phyloP scores from a whole-genome alignment of 1,140 invertebrate genomes.

The Asbolus verrucosus region DNA sequence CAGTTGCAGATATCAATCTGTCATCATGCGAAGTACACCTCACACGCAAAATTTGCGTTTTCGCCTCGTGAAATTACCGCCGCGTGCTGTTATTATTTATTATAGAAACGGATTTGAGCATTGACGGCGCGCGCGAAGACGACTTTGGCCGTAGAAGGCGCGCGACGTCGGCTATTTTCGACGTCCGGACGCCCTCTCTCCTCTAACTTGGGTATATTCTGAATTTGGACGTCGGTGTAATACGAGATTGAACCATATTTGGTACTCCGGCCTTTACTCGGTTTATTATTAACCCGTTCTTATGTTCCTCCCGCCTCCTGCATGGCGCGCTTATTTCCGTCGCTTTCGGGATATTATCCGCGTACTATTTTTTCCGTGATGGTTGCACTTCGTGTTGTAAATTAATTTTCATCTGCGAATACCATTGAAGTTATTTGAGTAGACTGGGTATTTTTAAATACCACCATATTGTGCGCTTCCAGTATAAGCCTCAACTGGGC shows the following conservation, averaged over 20 bases:
- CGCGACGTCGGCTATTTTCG: conserved; percentile 61
- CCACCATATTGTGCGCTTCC: no score
- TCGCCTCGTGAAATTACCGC: not conserved
- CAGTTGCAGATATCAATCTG: not conserved
- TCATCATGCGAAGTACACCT: conserved; percentile 1
- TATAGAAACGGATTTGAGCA: conserved; percentile 45
- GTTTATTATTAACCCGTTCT: conserved; percentile 64
- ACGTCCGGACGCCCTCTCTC: conserved; percentile 62
- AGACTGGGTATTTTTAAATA: conserved; percentile 12
- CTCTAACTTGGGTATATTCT: conserved; percentile 62
- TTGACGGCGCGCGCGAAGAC: conserved; percentile 28
- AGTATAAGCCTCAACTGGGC: conserved; percentile 5
- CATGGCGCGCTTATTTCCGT: conserved; percentile 45
- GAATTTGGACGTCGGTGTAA: conserved; percentile 64
- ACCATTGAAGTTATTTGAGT: no score
- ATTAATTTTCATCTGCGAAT: conserved; percentile 3
- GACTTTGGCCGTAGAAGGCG: conserved; percentile 62
- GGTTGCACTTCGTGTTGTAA: conserved; percentile 17
- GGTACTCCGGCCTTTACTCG: conserved; percentile 57
- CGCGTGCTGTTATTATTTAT: conserved; percentile 35
- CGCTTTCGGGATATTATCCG: conserved; percentile 33
- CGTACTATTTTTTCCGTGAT: conserved; percentile 26
- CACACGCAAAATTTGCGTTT: conserved; percentile 31
- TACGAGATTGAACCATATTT: conserved; percentile 65
- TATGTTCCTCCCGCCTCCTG: conserved; percentile 57